These are phyloP conservation scores for Bombus waltoni DNA, from an alignment of 1,140 invertebrate species.

Conservation along the genomic window DNA sequence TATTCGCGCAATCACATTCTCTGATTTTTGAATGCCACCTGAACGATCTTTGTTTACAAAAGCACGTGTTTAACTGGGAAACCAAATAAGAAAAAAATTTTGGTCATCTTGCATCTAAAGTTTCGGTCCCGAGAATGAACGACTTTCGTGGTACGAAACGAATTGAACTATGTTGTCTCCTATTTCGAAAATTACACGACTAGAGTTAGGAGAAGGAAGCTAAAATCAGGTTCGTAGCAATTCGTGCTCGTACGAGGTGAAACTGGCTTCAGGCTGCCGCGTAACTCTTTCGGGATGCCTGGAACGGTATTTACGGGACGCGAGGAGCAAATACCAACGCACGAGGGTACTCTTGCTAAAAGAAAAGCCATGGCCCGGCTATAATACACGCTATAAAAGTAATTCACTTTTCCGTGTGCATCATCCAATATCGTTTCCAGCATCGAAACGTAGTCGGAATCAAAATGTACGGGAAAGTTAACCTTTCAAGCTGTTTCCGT, in stretches of 20 bases:
- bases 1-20: too few species aligned
- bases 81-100: too few species aligned
- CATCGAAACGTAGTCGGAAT: constrained; percentile 24
- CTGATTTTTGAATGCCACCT: too few species aligned
- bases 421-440: constrained; percentile 31
- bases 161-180: neutral
- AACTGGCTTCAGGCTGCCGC: too few species aligned
- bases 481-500: constrained; percentile 13
- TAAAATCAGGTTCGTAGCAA: neutral
- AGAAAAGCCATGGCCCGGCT: neutral
- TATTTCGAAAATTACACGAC: neutral
- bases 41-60: too few species aligned
- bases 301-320: neutral
- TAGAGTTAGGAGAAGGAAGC: neutral
- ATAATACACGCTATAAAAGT: constrained; percentile 10
- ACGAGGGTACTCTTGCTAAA: neutral
- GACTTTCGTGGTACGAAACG: too few species aligned
- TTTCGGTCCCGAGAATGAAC: too few species aligned
- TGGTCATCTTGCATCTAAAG: too few species aligned
- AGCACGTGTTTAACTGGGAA: too few species aligned
- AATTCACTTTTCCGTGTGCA: constrained; percentile 34
- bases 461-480: constrained; percentile 21
- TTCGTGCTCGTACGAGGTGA: neutral
- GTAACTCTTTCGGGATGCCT: neutral
- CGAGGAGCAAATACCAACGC: neutral